Base-by-base conservation (phyloP, 2,113 vertebrate species). In the Butorides virescens region DNA sequence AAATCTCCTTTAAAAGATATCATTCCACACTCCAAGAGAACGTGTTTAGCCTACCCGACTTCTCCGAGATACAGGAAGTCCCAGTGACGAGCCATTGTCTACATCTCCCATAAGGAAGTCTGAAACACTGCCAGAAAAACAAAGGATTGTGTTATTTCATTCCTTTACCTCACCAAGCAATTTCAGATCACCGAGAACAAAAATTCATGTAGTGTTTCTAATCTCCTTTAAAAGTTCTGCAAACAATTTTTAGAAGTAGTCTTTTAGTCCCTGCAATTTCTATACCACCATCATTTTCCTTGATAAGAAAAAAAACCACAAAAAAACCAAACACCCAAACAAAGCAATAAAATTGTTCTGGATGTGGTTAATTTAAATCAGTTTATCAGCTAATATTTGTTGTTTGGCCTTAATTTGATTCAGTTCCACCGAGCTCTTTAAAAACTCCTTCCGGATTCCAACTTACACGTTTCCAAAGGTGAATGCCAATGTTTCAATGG, bases 31-130 rank as follows among this genome's bases (percentile, higher is more conserved):
- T 36, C 25, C 8, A 71, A n/a, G 71, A 72, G 68, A 81, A 95
- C 14, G 5, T 65, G 87, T 25, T 88, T 36, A 91, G 93, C 99
- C 95, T 98, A 99, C 99, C 98, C 98, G 99, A 97, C 98, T 99
- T 97, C 98, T 99, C 83, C 96, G 98, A 97, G 99, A 99, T 97
- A 99, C 98, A 98, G 98, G 98, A 93, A 99, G 98, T 97, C 98
- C 99, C 98, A 99, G 88, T 97, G 99, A 98, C 52, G 99, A 99
- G 96, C 99, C 98, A 98, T 98, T 99, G 98, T 99, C 99, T 98
- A 99, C 99, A 99, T 99, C 99, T 98, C 99, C 99, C 99, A 99
- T 99, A 98, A 99, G 99, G 98, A 99, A 99, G 97, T 99, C 99
- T 98, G 99, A 99, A 98, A 99, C 99, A 96, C 99, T 99, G 98